These are phyloP conservation scores for Tupaia chinensis DNA, from an alignment of 2,113 vertebrate species.

Conservation along the genomic window DNA sequence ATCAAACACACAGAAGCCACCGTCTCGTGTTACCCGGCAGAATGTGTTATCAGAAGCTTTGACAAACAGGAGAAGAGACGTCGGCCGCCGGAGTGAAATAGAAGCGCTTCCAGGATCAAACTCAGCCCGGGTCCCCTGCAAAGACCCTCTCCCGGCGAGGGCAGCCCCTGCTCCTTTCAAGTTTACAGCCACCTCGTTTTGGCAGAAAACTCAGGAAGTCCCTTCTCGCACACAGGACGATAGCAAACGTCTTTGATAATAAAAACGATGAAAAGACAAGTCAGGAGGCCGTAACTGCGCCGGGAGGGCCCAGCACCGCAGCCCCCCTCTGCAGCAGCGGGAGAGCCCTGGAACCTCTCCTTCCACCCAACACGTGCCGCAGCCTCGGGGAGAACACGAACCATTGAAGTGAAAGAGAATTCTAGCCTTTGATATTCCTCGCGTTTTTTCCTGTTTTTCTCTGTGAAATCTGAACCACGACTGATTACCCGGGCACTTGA, in stretches of 20 bases:
- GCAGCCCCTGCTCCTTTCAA: conserved; percentile 84
- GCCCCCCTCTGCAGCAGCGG: no score
- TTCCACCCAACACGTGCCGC: conserved; percentile 60
- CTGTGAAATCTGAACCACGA: conserved; percentile 67
- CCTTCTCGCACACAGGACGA: conserved; percentile 80
- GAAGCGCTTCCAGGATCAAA: conserved; percentile 86
- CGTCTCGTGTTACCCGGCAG: conserved; percentile 67
- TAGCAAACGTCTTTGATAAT: conserved; percentile 81
- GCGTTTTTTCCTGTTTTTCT: conserved; percentile 47
- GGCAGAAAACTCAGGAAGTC: conserved; percentile 87
- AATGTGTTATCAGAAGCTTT: conserved; percentile 82
- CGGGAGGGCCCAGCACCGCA: no score
- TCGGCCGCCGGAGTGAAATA: conserved; percentile 82
- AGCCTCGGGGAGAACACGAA: conserved; percentile 39
- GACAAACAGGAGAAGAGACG: conserved; percentile 71
- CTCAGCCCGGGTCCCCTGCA: conserved; percentile 80
- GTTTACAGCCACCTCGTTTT: conserved; percentile 84
- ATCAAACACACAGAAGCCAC: conserved; percentile 79
- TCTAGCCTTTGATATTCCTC: conserved; percentile 68
- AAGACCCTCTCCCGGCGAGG: conserved; percentile 80
- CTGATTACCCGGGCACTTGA: conserved; percentile 47
- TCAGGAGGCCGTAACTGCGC: conserved; percentile 70
- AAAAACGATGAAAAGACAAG: conserved; percentile 84
- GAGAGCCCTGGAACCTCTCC: neutral
- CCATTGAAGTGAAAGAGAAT: conserved; percentile 55